Conservation (phyloP, 2,797 vertebrate genomes). For the Pyrrhura leucotis region DNA sequence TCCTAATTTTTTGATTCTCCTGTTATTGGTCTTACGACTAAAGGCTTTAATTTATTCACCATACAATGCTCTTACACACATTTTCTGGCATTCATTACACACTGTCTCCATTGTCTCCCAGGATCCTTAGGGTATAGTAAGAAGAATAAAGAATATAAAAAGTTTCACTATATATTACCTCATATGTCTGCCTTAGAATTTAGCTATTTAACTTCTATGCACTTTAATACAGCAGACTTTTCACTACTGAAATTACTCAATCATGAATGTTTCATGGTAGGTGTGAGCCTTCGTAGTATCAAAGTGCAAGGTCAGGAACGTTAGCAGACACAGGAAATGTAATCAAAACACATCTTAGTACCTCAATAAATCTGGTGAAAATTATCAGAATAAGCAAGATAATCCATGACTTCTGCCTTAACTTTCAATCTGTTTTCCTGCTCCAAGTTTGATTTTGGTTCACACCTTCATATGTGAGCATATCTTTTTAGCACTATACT, state of each 20-base stretch:
- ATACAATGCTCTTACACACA: constrained; percentile 23
- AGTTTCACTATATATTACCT: constrained; percentile 47
- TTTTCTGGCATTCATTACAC: constrained; percentile 46
- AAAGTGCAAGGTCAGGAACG: neutral
- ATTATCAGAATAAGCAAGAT: neutral
- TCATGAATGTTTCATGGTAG: constrained; percentile 12
- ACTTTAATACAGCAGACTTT: neutral
- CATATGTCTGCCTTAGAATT: constrained; percentile 39
- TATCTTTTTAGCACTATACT: neutral
- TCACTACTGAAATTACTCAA: constrained; percentile 27
- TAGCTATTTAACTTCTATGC: neutral
- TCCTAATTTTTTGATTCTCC: constrained; percentile 65
- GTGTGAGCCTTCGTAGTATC: neutral
- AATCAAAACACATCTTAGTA: neutral
- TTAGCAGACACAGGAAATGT: neutral
- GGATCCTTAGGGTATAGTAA: constrained; percentile 20
- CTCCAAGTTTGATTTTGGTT: neutral
- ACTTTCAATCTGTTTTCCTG: neutral
- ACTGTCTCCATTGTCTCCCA: constrained; percentile 32
- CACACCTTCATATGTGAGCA: neutral
- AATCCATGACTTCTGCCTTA: neutral
- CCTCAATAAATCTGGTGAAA: neutral
- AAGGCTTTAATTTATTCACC: constrained; percentile 76
- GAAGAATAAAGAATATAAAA: constrained; percentile 32
- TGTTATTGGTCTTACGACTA: constrained; percentile 74